Conservation (phyloP, 2,888 invertebrate genomes). For the Physocephala rufipes region DNA sequence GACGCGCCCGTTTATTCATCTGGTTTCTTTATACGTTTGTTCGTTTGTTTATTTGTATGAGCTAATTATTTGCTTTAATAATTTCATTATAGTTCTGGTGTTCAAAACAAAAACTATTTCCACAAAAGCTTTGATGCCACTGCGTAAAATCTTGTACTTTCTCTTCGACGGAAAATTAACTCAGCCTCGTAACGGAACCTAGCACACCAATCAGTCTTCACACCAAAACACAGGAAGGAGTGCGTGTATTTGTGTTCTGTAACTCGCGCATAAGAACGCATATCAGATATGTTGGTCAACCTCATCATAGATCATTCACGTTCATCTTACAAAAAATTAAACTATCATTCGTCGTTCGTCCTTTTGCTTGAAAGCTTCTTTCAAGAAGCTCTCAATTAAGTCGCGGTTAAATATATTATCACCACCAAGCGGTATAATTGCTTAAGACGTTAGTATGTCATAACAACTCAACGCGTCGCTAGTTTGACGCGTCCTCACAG, state of each 20-base stretch:
- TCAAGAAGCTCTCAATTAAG: slow-evolving; percentile 8
- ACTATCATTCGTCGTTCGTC: neutral
- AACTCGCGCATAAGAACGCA: neutral
- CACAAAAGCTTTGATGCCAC: slow-evolving; percentile 16
- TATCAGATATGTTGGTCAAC: no score
- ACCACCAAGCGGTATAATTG: no score
- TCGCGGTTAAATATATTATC: neutral
- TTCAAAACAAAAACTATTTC: slow-evolving; percentile 12
- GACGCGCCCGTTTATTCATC: neutral
- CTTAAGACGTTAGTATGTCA: no score
- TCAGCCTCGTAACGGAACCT: neutral
- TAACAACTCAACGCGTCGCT: no score
- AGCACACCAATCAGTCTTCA: neutral
- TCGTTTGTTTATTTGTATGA: neutral
- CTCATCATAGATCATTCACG: neutral
- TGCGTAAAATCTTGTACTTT: neutral
- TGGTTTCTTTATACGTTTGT: neutral
- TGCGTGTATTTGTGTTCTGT: neutral
- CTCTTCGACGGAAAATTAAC: neutral
- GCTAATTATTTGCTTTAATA: neutral
- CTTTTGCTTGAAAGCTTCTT: neutral
- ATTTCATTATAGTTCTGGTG: neutral
- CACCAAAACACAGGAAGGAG: neutral
- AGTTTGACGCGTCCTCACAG: neutral
- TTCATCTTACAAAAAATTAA: neutral